These are phyloP conservation scores for Silurus glanis DNA, from an alignment of 2,113 vertebrate genomes.

Conservation along the genomic window DNA sequence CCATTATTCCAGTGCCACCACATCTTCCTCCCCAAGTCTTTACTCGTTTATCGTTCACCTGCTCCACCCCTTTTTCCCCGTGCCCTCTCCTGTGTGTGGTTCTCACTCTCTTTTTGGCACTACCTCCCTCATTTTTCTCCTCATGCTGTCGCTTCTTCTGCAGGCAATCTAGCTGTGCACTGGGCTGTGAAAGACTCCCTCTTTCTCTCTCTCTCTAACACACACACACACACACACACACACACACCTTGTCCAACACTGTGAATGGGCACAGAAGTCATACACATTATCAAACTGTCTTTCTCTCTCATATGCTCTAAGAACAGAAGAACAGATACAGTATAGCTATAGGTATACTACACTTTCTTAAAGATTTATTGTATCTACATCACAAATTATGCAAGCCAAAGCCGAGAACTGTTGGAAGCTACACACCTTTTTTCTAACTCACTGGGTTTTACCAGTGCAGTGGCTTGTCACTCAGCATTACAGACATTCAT, in stretches of 20 bases:
- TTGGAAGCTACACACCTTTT: background rate
- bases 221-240: slow-evolving; percentile 33
- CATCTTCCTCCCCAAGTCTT: slow-evolving; percentile 17
- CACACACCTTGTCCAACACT: slow-evolving; percentile 23
- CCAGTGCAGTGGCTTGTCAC: slow-evolving; percentile 24
- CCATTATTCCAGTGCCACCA: slow-evolving; percentile 21
- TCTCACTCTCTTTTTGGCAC: slow-evolving; percentile 53
- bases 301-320: background rate
- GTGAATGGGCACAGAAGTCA: slow-evolving; percentile 50
- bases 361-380: slow-evolving; percentile 7
- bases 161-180: slow-evolving; percentile 68
- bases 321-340: slow-evolving; percentile 31
- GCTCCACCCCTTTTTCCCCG: slow-evolving; percentile 19
- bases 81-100: slow-evolving; percentile 40
- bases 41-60: slow-evolving; percentile 31
- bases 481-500: slow-evolving; percentile 26
- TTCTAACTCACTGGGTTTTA: slow-evolving; percentile 31
- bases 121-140: slow-evolving; percentile 63
- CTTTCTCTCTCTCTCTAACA: slow-evolving; percentile 48
- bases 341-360: slow-evolving; percentile 12
- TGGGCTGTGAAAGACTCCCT: slow-evolving; percentile 68
- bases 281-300: slow-evolving; percentile 23
- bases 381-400: background rate
- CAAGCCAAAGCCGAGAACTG: background rate
- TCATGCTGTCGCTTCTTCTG: slow-evolving; percentile 60